Base-by-base conservation (phyloP, 2,113 vertebrate species). In the Melanostigma gelatinosum region DNA sequence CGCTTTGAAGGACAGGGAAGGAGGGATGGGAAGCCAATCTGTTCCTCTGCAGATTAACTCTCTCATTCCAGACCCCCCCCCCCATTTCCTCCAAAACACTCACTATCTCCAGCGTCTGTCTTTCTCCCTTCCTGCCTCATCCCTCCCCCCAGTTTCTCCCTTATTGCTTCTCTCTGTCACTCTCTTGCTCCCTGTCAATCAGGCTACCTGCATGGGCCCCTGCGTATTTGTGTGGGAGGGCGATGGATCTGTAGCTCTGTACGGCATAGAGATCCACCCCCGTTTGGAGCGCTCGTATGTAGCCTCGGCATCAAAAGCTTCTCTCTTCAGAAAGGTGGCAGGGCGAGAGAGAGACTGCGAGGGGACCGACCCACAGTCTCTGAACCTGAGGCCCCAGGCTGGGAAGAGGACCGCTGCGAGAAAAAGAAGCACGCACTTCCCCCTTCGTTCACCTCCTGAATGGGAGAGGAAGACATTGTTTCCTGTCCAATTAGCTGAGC, bases 31-130 rank as follows among this genome's bases (percentile, higher is more conserved):
- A 77, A 90, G 88, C 82, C 85, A 88, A 89, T 91, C 91, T 92
- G 90, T 87, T 90, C 85, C 87, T 88, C 87, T 91, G 89, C 82
- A 93, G 93, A 94, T 93, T 93, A 94, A 88, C 88, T 91, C 81
- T 86, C 82, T 88, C 88, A 89, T 91, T 86, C 82, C 86, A 88
- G 75, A 72, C 75, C 84, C 60, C 68, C 46, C 75, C 84, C 60
- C 68, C 46, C 82, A 80, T 86, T 77, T 88, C 70, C 82, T 83
- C 80, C 77, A 80, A 84, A 90, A 90, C 86, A 88, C 83, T 80
- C 87, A 86, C 87, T 87, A 91, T 88, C 89, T 89, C 72, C 75
- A 78, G 46, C 36, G 84, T 87, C 85, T 80, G 67, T 61, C 83
- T 66, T 75, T 34, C 58, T 24, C 69, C 60, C 61, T 11, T 32